Conservation (phyloP, 2,888 invertebrate genomes). For the Seira musarum region DNA sequence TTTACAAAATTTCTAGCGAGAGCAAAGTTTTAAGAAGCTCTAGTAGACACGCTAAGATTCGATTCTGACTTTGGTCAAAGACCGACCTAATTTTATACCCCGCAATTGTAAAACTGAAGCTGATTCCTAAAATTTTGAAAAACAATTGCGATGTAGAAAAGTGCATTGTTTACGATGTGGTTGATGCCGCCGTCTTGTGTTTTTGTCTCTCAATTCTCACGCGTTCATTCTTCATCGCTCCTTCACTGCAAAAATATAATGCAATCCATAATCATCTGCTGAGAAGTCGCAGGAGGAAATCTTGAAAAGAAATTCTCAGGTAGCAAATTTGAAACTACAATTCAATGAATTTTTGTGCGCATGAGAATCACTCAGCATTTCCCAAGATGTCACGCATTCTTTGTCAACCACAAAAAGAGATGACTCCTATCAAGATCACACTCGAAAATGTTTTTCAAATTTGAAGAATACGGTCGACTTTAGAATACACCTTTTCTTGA, state of each 20-base stretch:
- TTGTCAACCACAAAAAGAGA: conserved; percentile 62
- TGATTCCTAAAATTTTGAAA: conserved; percentile 19
- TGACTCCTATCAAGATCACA: conserved; percentile 43
- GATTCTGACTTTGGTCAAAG: no score
- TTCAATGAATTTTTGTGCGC: conserved; percentile 34
- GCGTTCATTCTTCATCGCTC: conserved; percentile 21
- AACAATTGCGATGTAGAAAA: no score
- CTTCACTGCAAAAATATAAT: no score
- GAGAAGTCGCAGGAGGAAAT: conserved; percentile 28
- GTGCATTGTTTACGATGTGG: no score
- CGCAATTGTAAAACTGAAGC: no score
- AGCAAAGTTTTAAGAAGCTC: no score
- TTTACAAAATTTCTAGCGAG: no score
- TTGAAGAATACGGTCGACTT: no score
- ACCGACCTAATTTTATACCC: conserved; percentile 55
- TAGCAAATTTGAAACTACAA: conserved; percentile 1
- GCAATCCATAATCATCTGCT: no score
- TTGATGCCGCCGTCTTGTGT: conserved; percentile 17
- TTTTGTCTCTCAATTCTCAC: conserved; percentile 34
- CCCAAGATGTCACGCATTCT: conserved; percentile 64
- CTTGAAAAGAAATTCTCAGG: not conserved
- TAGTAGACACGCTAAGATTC: no score
- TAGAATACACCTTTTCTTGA: no score
- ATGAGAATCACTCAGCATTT: conserved; percentile 53
- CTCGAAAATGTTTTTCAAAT: no score